A percentile compares a stretch with the other conserved stretches of the same genome.
Evolutionary conservation across 2,888 invertebrate genomes (phyloP).

Genomic region (Oxytorus armatus): DNA sequence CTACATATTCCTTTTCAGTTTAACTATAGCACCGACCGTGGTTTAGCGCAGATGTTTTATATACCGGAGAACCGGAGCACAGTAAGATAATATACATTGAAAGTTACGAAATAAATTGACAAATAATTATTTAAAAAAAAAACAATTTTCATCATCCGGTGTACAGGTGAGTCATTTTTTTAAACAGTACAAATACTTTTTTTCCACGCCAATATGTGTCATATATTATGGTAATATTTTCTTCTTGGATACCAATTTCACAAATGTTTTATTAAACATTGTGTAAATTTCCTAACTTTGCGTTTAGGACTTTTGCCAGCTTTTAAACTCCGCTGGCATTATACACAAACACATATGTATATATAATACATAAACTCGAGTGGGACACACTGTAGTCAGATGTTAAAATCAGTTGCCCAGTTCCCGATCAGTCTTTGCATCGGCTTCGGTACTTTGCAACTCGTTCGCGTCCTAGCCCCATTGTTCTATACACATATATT

Average conservation of each 20-base stretch:
- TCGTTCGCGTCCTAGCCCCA: not conserved
- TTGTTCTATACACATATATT: not conserved
- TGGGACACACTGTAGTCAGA: conserved; percentile 8
- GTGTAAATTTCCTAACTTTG: not conserved
- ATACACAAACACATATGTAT: not conserved
- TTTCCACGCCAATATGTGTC: not conserved
- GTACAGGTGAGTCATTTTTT: not conserved
- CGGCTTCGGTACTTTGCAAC: not conserved
- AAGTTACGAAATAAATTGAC: too few relatives aligned
- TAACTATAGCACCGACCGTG: too few relatives aligned
- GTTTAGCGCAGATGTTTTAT: too few relatives aligned
- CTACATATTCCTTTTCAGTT: too few relatives aligned
- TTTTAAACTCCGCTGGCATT: conserved; percentile 9
- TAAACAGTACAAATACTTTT: too few relatives aligned
- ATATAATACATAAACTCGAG: conserved; percentile 4
- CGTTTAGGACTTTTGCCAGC: conserved; percentile 4
- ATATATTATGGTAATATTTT: not conserved
- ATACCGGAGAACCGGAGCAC: too few relatives aligned
- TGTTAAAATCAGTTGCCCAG: conserved; percentile 21
- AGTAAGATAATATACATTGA: too few relatives aligned
- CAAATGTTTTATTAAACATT: conserved; percentile 2
- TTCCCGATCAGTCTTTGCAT: conserved; percentile 17
- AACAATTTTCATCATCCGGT: not conserved
- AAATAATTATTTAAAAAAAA: too few relatives aligned
- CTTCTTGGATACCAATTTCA: not conserved